Base-by-base conservation (phyloP, 2,888 invertebrate species). In the Petrolisthes manimaculis region DNA sequence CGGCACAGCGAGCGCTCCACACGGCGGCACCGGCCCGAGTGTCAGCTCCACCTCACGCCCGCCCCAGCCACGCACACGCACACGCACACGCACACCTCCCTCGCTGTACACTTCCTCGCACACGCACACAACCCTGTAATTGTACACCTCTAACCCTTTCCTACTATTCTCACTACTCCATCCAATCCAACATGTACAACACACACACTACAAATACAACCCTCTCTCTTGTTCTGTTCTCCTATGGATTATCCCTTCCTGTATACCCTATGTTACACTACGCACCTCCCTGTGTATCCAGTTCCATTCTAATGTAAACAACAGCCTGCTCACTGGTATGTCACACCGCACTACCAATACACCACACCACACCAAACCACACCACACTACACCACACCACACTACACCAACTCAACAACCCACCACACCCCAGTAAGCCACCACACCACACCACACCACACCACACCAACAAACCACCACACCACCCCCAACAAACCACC, bases 21-120 rank as follows among this genome's bases (percentile, higher is more conserved):
- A 54, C 83, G 87, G 69, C 69, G 71, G 83, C 87, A 83, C 78
- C 83, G 83, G 83, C 83, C 83, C 83, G 83, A 87, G 87, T 87
- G 87, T 21, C 83, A 12, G 51, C 12, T 75, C n/a, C 77, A 12
- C 21, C 77, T 55, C 69, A 56, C 77, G 37, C 75, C 69, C 53
- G 54, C n/a, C 51, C 54, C 75, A 55, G n/a, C 81, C 86, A 51
- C 74, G 55, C 80, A 54, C 86, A 71, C 80, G 9, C 80, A 21
- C 74, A 51, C 75, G 54, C 82, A 37, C 67, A 71, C 69, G 21
- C 67, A 86, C 86, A 86, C 86, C 86, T 53, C 77, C 84, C 55
- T 18, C 80, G 55, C 74, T 80, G 80, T 80, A 86, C 86, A 86
- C 81, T n/a, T 21, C 56, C 61, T 24, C 81, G 21, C 61, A 9